Evolutionary conservation across 2,797 vertebrate genomes (phyloP).

Genomic region (Gobio occitaniae): DNA sequence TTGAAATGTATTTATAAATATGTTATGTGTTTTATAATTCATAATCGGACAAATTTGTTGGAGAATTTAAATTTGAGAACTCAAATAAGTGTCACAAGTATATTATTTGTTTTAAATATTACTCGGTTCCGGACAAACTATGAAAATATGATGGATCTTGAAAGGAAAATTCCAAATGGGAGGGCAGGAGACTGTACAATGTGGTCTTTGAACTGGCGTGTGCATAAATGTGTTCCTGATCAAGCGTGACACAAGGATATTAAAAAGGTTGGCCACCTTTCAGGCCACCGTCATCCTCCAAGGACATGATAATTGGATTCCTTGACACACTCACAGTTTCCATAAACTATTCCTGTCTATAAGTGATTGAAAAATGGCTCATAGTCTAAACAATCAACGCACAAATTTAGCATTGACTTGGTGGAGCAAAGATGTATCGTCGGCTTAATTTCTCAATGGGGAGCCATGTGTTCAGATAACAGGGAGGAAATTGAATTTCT

Average conservation of each 20-base stretch:
- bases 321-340: constrained; percentile 59
- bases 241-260: constrained; percentile 36
- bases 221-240: constrained; percentile 56
- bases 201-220: constrained; percentile 12
- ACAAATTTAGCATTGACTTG: constrained; percentile 46
- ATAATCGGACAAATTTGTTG: background rate
- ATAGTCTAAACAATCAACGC: constrained; percentile 59
- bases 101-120: background rate
- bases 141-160: background rate
- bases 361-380: constrained; percentile 41
- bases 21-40: background rate
- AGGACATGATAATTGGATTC: constrained; percentile 47
- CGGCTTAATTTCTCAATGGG: constrained; percentile 47
- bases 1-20: background rate
- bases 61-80: background rate
- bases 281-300: constrained; percentile 42
- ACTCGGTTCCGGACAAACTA: background rate
- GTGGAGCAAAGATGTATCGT: constrained; percentile 35
- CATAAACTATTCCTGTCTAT: constrained; percentile 58
- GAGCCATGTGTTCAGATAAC: constrained; percentile 48
- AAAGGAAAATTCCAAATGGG: constrained; percentile 10
- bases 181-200: background rate
- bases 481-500: constrained; percentile 56
- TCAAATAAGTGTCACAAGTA: background rate
- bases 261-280: constrained; percentile 52